These are phyloP conservation scores for Diadophis punctatus DNA, from an alignment of 2,113 vertebrate genomes.

Conservation along the genomic window DNA sequence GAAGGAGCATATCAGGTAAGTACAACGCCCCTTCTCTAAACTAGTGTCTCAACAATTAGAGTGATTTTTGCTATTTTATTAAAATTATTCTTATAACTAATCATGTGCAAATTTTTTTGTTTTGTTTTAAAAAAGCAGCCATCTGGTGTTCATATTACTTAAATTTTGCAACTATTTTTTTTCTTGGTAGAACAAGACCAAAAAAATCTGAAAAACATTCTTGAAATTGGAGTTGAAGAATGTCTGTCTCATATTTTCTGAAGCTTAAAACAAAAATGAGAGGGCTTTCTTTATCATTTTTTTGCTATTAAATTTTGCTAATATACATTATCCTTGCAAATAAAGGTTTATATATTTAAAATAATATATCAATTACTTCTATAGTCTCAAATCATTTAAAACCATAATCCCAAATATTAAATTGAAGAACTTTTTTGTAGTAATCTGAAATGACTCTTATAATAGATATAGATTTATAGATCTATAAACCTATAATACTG, in stretches of 20 bases:
- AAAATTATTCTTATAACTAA: slow-evolving; percentile 34
- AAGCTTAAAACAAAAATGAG: background rate
- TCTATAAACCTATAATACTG: no score
- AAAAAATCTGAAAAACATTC: background rate
- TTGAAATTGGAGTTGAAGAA: background rate
- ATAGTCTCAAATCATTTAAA: background rate
- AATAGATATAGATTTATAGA: background rate
- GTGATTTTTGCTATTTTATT: slow-evolving; percentile 20
- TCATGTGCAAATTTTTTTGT: slow-evolving; percentile 27
- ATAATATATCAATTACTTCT: background rate
- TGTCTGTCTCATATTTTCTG: background rate
- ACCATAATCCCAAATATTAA: background rate
- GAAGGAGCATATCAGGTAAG: no score
- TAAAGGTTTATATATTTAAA: background rate
- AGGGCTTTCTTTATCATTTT: background rate
- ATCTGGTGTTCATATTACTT: slow-evolving; percentile 57
- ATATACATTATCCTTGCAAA: background rate
- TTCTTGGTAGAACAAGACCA: slow-evolving; percentile 25
- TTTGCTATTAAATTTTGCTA: background rate
- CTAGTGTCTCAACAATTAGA: slow-evolving; percentile 28
- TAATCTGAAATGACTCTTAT: background rate
- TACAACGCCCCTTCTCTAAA: no score
- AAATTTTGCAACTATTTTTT: slow-evolving; percentile 56
- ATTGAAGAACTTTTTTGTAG: background rate
- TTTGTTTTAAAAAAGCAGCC: slow-evolving; percentile 33